Evolutionary conservation across 2,113 vertebrate genomes (phyloP).

Genomic region (Gallinago undulata): DNA sequence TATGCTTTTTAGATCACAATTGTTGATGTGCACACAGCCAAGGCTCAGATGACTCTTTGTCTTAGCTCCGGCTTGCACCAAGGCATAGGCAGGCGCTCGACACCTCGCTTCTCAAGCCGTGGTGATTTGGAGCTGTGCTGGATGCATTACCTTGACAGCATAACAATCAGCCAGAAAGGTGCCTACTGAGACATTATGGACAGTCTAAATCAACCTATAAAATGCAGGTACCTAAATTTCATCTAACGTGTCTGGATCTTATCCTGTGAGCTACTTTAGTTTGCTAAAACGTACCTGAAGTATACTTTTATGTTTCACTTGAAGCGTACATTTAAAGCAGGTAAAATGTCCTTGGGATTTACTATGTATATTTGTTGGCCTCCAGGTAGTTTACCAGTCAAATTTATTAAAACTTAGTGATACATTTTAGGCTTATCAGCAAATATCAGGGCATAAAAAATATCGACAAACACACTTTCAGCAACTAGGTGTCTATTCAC

Average conservation of each 20-base stretch:
- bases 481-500: background rate
- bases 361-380: background rate
- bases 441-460: background rate
- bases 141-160: background rate
- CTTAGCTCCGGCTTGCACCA: background rate
- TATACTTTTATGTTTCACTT: background rate
- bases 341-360: background rate
- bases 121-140: background rate
- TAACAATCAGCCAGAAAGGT: background rate
- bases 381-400: background rate
- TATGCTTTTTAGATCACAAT: background rate
- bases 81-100: background rate
- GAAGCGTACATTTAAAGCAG: background rate
- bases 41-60: background rate
- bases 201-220: background rate
- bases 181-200: background rate
- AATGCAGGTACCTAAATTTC: background rate
- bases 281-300: background rate
- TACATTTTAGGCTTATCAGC: background rate
- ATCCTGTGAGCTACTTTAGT: background rate
- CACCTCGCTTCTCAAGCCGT: background rate
- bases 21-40: background rate
- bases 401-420: background rate
- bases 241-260: background rate
- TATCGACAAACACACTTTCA: background rate